phyloP scores from a whole-genome alignment of 2,113 vertebrate genomes.

The sheep (Ovis aries) region ARS-UI_Ramb_v3.0 NC_056068.1:43991001-43991500 shows the following conservation, averaged over 20 bases:
- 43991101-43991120: conserved; percentile 54
- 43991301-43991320: conserved; percentile 74
- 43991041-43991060: background rate
- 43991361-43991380: conserved; percentile 83
- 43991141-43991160: background rate
- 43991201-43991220: conserved; percentile 13
- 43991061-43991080: background rate
- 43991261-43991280: conserved; percentile 47
- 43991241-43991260: conserved; percentile 36
- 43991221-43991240: conserved; percentile 63
- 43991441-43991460: conserved; percentile 82
- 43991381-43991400: conserved; percentile 85
- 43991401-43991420: conserved; percentile 81
- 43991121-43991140: background rate
- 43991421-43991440: conserved; percentile 81
- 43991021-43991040: background rate
- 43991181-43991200: background rate
- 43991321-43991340: conserved; percentile 83
- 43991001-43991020: background rate
- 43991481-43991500: conserved; percentile 72
- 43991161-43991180: background rate
- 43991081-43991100: background rate
- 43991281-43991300: conserved; percentile 70
- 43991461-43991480: conserved; percentile 84
- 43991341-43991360: conserved; percentile 84